A percentile compares a stretch with the other conserved stretches of the same genome.
Evolutionary conservation across 2,113 vertebrate genomes (phyloP).

Genomic region (Notothenia coriiceps): DNA sequence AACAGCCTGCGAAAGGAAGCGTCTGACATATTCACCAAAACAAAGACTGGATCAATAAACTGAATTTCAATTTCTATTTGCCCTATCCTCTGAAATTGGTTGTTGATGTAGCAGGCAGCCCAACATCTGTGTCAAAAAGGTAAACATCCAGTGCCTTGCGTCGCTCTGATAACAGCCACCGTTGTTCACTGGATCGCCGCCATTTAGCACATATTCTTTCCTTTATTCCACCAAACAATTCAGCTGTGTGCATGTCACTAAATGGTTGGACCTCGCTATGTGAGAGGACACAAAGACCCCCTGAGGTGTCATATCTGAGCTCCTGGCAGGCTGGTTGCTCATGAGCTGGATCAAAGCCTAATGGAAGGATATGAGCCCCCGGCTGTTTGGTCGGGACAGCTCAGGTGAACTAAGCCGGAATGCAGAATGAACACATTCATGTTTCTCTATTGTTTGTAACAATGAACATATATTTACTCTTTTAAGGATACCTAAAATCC

Average conservation of each 20-base stretch:
- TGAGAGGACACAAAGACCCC: constrained; percentile 66
- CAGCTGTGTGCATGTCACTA: constrained; percentile 36
- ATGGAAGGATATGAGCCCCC: constrained; percentile 40
- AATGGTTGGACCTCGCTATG: constrained; percentile 43
- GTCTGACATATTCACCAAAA: constrained; percentile 14
- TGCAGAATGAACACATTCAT: neutral
- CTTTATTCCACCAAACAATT: constrained; percentile 61
- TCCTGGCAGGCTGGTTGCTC: constrained; percentile 34
- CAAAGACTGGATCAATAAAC: constrained; percentile 37
- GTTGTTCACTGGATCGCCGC: constrained; percentile 30
- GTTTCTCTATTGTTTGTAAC: neutral
- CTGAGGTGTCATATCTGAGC: constrained; percentile 38
- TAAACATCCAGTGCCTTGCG: constrained; percentile 33
- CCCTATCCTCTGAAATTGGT: constrained; percentile 26
- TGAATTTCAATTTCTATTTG: constrained; percentile 26
- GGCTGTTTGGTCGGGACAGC: constrained; percentile 20
- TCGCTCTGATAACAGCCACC: constrained; percentile 57
- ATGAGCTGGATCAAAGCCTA: constrained; percentile 55
- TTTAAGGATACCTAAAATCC: neutral
- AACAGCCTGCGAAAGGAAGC: constrained; percentile 10
- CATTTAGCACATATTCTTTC: constrained; percentile 51
- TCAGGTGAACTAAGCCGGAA: constrained; percentile 45
- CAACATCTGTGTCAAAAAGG: constrained; percentile 42
- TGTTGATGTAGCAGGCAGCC: constrained; percentile 19
- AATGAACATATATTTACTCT: neutral